Base-by-base conservation (phyloP, 2,888 invertebrate species). In the Eugnorisma glareosa region DNA sequence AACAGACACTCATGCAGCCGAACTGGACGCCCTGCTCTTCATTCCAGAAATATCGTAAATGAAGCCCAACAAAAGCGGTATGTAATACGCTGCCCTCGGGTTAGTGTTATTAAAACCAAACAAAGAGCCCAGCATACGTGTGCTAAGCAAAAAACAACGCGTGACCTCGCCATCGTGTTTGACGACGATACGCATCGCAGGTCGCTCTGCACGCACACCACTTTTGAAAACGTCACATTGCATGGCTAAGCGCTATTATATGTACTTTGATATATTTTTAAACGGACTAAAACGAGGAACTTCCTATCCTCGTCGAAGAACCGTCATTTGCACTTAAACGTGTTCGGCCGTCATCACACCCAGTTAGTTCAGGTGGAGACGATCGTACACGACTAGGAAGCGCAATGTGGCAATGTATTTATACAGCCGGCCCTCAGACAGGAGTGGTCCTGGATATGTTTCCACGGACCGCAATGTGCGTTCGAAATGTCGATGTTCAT, bases 401-500 rank as follows among this genome's bases (percentile, higher is more conserved):
- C 63, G 63, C 89, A 90, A 82, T 90, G 89, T 90, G 74, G 79
- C 63, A 21, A 57, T 71, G 69, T 77, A 78, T 77, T 84, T 81
- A 81, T 88, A 74, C 90, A 90, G 89, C 91, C 95, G 94, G 95
- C 95, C 94, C 95, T 95, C 95, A 94, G 94, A 93, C 94, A 95
- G 94, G 93, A 93, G 94, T 95, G 94, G 95, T 94, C 95, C 94
- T 92, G 89, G 89, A 94, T 91, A 92, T 91, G 92, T 93, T 89
- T 93, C 94, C 95, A 93, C 91, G 93, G 94, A 95, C 95, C 95
- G 97, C 97, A 95, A 97, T 97, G 93, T 97, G 97, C 97, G 97
- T 97, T 97, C 97, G 94, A 97, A 97, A 95, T 95, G 95, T 97
- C 97, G 96, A 97, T 97, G 97, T 95, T 97, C 95, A 95, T 87